Conservation (phyloP, 37 sponge, comb jelly and placozoan species). For the Hexactinellida sp. region DNA sequence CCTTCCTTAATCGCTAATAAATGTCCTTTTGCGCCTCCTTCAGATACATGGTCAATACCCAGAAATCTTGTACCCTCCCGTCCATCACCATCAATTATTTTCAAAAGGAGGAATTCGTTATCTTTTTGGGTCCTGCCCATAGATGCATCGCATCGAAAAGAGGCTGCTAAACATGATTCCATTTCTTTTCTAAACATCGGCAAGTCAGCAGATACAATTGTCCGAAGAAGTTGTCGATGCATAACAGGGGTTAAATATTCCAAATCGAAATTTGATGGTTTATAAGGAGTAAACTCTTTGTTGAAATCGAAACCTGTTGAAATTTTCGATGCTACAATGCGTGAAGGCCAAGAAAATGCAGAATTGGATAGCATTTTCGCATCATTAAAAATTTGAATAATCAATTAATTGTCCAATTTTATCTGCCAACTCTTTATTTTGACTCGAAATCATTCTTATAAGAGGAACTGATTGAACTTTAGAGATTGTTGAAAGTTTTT, state of each 20-base stretch:
- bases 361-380: not conserved
- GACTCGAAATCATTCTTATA: not conserved
- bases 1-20: not conserved
- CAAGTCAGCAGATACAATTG: not conserved
- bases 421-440: not conserved
- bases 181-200: not conserved
- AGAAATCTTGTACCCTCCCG: not conserved
- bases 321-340: not conserved
- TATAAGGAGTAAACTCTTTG: not conserved
- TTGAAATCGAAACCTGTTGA: not conserved
- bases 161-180: not conserved
- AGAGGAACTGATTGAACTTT: constrained; percentile 4
- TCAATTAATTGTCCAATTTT: too few species aligned
- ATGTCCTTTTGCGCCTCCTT: not conserved
- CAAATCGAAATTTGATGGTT: constrained; percentile 1
- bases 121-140: not conserved
- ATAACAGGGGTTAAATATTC: not conserved
- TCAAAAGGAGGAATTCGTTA: not conserved
- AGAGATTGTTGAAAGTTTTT: not conserved
- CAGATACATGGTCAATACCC: not conserved
- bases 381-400: constrained; percentile 9
- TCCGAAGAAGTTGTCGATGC: not conserved
- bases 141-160: not conserved
- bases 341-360: not conserved
- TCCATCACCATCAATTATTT: not conserved